Base-by-base conservation (phyloP, 2,888 invertebrate species). In the Chloroclystis v-ata region DNA sequence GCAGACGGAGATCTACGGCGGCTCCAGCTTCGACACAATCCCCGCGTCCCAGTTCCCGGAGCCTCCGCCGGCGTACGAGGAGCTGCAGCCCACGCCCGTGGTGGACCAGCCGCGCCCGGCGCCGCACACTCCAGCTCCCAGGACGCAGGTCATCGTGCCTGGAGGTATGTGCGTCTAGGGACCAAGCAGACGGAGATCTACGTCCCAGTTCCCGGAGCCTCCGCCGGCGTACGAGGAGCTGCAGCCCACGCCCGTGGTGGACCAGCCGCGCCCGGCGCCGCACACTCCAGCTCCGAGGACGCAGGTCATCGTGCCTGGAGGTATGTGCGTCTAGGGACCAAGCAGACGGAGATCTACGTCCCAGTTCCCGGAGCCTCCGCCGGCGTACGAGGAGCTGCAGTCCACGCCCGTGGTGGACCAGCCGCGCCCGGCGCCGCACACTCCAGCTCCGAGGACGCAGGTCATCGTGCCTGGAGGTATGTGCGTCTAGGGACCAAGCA, bases 61-160 rank as follows among this genome's bases (percentile, higher is more conserved):
- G 13, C 82, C 81, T 0, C 85, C 85, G 0, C 85, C 85, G 0
- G 75, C 84, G 0, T 85, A 85, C 26, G 60, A 75, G 0, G 82
- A 78, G 47, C 50, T 63, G 0, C 35, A 35, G 20, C 1, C 26
- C 26, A 11, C 20, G 5, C 50, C 52, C 1, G 44, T 43, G 0
- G 49, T 45, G 8, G 49, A 49, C 9, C 60, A 49, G 35, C 56
- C 53, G 0, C 43, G 33, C 12, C 44, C 28, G 1, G 46, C 54
- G 0, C 6, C 35, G 10, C 16, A 10, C 32, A 9, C 14, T 4
- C 32, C 13, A 13, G 10, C 59, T 0, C 75, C 76, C 0, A 65
- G 75, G 32, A 80, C 81, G 0, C 70, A 75, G 47, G 82, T 80
- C 2, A 73, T 82, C 4, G 44, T 65, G 1, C 57, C 64, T 3